Evolutionary conservation across 2,113 vertebrate species (phyloP).

Genomic region (Eretmochelys imbricata): DNA sequence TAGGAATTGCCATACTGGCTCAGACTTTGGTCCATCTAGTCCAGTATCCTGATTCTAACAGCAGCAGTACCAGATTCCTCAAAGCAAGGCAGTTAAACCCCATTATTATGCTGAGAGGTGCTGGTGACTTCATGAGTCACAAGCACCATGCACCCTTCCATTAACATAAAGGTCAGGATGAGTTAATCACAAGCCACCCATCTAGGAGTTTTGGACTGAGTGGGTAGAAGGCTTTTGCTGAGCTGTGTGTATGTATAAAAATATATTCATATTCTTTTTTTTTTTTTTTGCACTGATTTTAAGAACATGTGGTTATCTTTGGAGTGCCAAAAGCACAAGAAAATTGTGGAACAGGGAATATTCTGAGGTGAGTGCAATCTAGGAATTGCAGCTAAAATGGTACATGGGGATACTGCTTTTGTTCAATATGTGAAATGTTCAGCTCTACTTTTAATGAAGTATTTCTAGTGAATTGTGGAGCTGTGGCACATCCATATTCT

Average conservation of each 20-base stretch:
- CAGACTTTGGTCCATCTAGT: background rate
- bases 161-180: background rate
- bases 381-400: background rate
- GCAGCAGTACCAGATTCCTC: background rate
- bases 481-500: background rate
- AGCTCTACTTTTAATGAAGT: background rate
- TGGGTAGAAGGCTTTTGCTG: background rate
- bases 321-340: conserved; percentile 38
- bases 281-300: conserved; percentile 61
- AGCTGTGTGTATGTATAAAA: conserved; percentile 63
- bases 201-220: background rate
- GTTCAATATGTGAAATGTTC: background rate
- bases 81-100: background rate
- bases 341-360: background rate
- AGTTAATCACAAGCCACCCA: background rate
- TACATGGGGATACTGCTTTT: background rate
- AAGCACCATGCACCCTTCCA: background rate
- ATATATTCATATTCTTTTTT: conserved; percentile 57
- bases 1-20: background rate
- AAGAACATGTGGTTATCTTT: conserved; percentile 61
- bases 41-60: background rate
- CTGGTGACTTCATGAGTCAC: background rate
- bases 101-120: background rate
- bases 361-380: background rate
- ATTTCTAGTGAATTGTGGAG: background rate